Evolutionary conservation across 53 echinoderm and acorn worm genomes (phyloP), one percentile per base, ranked within the genome.

Genomic region (Apostichopus leukothele): DNA sequence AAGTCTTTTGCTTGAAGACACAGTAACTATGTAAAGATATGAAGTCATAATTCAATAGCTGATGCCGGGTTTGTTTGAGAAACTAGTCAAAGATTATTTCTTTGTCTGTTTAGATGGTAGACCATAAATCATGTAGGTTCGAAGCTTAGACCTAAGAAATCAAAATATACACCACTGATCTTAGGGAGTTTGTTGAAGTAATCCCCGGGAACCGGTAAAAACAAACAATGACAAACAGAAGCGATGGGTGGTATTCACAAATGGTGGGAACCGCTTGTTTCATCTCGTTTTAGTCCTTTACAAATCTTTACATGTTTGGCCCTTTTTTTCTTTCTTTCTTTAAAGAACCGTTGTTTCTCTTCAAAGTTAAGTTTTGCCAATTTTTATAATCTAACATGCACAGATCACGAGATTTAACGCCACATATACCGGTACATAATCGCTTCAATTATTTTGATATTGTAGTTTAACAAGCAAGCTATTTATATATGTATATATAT

Each of bases 121-220:
- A 52, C 51, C 19, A 87, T 87, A 87, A 87, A 87, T 87, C 88
- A 87, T 9, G 75, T 6, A 19, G 53, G 53, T 10, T n/a, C 88
- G 52, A 74, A 51, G 88, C 88, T 75, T 53, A 87, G 74, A 75
- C 75, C 75, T 39, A 73, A 19, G 53, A 55, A 87, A 75, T 87
- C 88, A 87, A 87, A 87, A 87, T 87, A 87, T 87, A 87, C 88
- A 87, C 18, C 27, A 75, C 27, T 74, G 88, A 87, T 75, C 88
- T 87, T 18, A 14, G 19, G 52, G 22, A 54, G 88, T 75, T 75
- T 74, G 54, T 55, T 75, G 75, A 87, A 87, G 88, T 87, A 73
- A 87, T 87, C 88, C 73, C 75, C 59, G 88, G 74, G 88, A 75
- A 75, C 75, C 39, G 75, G 75, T 75, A 75, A 52, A 85, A 87